phyloP scores from a whole-genome alignment of 2,797 vertebrate genomes.

The Morelia viridis region DNA sequence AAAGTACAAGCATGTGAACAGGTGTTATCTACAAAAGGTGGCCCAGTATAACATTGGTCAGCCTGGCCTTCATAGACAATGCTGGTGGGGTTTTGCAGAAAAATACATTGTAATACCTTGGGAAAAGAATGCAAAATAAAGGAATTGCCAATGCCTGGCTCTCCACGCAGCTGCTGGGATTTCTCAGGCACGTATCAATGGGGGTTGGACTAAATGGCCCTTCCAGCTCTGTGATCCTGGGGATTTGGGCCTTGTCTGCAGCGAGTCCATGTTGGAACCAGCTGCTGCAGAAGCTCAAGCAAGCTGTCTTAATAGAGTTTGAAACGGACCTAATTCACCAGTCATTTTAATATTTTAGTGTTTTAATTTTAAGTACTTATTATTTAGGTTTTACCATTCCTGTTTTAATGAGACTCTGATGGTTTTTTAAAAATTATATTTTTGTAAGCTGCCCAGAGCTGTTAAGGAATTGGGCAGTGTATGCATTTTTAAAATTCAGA shows the following conservation, averaged over 20 bases:
- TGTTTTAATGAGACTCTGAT: no score
- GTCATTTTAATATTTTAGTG: no score
- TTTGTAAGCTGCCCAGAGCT: no score
- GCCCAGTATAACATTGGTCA: background rate
- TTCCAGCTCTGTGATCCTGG: background rate
- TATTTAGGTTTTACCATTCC: no score
- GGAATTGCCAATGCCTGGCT: background rate
- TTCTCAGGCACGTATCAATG: background rate
- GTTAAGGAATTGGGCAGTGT: no score
- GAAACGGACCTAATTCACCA: no score
- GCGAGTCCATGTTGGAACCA: background rate
- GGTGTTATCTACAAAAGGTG: constrained; percentile 13
- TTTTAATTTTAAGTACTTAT: no score
- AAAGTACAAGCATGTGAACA: constrained; percentile 5
- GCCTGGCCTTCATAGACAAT: background rate
- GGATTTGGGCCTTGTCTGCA: background rate
- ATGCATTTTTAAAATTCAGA: background rate
- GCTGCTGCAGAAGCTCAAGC: no score
- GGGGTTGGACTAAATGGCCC: background rate
- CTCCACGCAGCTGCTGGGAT: background rate
- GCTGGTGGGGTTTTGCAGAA: constrained; percentile 21
- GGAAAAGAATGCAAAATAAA: background rate
- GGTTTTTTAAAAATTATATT: no score
- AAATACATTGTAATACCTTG: background rate
- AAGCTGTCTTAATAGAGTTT: no score